phyloP scores from a whole-genome alignment of 1,140 invertebrate species.

The Lysiphlebus fabarum region DNA sequence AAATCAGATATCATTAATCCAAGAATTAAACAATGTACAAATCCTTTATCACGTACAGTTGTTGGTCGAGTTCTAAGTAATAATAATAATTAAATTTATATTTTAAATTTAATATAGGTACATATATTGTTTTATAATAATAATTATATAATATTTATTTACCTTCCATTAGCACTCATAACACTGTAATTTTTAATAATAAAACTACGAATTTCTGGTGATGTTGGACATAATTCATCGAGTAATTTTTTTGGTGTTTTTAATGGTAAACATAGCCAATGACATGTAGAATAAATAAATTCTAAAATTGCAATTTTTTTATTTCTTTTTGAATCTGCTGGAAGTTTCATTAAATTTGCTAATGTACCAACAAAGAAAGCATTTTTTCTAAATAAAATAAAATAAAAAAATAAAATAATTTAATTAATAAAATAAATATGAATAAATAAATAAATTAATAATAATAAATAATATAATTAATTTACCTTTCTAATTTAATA shows the following conservation, averaged over 20 bases:
- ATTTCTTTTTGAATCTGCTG: conserved; percentile 28
- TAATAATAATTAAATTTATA: conserved; percentile 19
- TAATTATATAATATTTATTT: conserved; percentile 19
- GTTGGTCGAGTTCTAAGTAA: conserved; percentile 49
- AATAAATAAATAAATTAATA: conserved; percentile 23
- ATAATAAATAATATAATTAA: conserved; percentile 32
- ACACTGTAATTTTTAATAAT: conserved; percentile 51
- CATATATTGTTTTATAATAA: too few species aligned
- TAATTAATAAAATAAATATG: neutral
- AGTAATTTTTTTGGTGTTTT: conserved; percentile 45
- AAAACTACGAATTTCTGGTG: conserved; percentile 40
- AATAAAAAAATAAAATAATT: conserved; percentile 19
- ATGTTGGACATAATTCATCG: conserved; percentile 35
- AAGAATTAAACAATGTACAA: conserved; percentile 54
- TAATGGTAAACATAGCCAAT: conserved; percentile 45
- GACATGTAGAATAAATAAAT: conserved; percentile 47
- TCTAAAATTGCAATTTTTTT: conserved; percentile 46
- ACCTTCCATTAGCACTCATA: conserved; percentile 43
- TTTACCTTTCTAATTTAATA: conserved; percentile 30
- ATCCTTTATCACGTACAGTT: conserved; percentile 52
- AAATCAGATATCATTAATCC: conserved; percentile 46
- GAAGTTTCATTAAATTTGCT: conserved; percentile 34
- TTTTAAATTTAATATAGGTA: too few species aligned
- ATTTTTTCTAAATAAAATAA: conserved; percentile 17
- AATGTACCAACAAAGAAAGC: conserved; percentile 29